Conservation (phyloP, 1,140 invertebrate genomes). For the Pogonus chalceus region DNA sequence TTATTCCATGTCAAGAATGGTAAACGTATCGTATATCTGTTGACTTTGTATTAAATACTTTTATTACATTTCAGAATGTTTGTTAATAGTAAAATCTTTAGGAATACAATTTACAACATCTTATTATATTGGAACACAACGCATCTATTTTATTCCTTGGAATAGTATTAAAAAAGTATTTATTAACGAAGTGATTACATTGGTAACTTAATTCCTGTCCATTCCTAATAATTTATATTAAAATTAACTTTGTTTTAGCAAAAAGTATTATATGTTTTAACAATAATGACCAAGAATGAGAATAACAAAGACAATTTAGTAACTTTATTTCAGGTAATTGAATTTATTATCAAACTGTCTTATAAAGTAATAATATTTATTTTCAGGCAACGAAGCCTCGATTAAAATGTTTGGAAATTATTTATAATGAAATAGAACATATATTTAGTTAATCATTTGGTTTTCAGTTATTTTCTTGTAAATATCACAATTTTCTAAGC, state of each 20-base stretch:
- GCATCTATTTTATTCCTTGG: slow-evolving; percentile 40
- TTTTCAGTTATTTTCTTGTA: not conserved
- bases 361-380: slow-evolving; percentile 10
- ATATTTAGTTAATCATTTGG: not conserved
- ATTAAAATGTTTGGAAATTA: slow-evolving; percentile 19
- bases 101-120: slow-evolving; percentile 41
- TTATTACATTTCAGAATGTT: slow-evolving; percentile 35
- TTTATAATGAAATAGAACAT: slow-evolving; percentile 16
- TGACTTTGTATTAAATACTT: slow-evolving; percentile 10
- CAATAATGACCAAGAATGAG: slow-evolving; percentile 29
- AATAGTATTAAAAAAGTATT: slow-evolving; percentile 43
- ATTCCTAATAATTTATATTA: not conserved
- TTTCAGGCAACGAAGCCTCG: slow-evolving; percentile 21
- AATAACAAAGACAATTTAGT: slow-evolving; percentile 21
- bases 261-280: slow-evolving; percentile 35
- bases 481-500: not conserved
- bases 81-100: slow-evolving; percentile 41
- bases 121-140: slow-evolving; percentile 31
- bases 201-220: slow-evolving; percentile 32
- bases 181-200: slow-evolving; percentile 49
- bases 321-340: slow-evolving; percentile 29
- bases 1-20: slow-evolving; percentile 13
- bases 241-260: slow-evolving; percentile 28
- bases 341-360: slow-evolving; percentile 10
- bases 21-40: slow-evolving; percentile 16